Evolutionary conservation across 2,113 vertebrate genomes (phyloP), one percentile per base, ranked within the genome.

Genomic region (Laterallus jamaicensis): DNA sequence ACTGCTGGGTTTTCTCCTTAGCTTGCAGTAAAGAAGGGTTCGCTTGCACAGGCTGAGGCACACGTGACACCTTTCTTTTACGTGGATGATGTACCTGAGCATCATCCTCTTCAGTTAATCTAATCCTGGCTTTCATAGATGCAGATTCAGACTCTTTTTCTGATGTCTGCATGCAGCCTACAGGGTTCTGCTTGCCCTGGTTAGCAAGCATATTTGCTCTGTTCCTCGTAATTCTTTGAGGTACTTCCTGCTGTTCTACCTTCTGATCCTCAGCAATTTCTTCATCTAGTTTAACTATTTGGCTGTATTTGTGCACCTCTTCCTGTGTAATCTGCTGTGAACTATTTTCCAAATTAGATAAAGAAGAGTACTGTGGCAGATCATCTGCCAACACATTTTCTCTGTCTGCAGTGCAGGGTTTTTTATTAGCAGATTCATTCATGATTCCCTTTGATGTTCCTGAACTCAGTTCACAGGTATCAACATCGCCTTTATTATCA

Each of bases 1-100:
- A 99, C 97, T 99, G 99, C 93, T 99, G 99, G 15, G 98, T 98
- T 81, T 97, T 98, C 95, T 99, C 99, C 93, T 98, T 99, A 16
- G 99, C 99, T 90, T 99, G 99, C 62, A 98, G 98, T 54, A 98
- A 62, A 42, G 98, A 96, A 22, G 98, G 97, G 96, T 97, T 98
- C 1, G 93, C 91, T 97, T 99, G 99, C 37, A 98, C 98, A 87
- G 98, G 97, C 64, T 98, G 96, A 59, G 98, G 98, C 76, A 98
- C 98, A 56, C 98, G 98, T 0, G 97, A 98, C 97, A 99, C 99
- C 89, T 99, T 99, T 69, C 99, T 98, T 98, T 99, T 99, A 74
- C 99, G 98, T 15, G 99, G 99, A 90, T 99, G 99, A 64, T 99
- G 98, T n/a, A 98, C 97, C 42, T 99, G 99, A 71, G 98, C 52